These are phyloP conservation scores for Mormyrops boulengeri DNA, from an alignment of 2,797 vertebrate species.

Conservation along the genomic window DNA sequence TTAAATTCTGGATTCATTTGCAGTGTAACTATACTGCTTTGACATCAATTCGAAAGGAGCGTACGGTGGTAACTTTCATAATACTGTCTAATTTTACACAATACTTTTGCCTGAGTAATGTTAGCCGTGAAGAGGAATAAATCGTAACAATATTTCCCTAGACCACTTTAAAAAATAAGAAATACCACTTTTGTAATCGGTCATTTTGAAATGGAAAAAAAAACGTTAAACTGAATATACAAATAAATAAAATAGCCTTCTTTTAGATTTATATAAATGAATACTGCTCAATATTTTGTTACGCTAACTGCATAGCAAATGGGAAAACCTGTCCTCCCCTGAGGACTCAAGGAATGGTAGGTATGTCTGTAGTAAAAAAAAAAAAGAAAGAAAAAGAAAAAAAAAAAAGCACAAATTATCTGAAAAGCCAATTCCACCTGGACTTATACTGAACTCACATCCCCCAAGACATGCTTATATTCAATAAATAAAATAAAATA, in stretches of 20 bases:
- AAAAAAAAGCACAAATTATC: conserved; percentile 29
- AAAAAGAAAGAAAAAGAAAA: conserved; percentile 18
- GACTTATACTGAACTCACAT: conserved; percentile 40
- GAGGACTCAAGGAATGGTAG: conserved; percentile 53
- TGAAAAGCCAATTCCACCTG: conserved; percentile 38
- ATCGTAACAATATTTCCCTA: conserved; percentile 31
- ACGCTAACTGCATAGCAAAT: conserved; percentile 66
- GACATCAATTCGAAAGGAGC: conserved; percentile 61
- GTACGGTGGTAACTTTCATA: conserved; percentile 57
- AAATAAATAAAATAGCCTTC: conserved; percentile 42
- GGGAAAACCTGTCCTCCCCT: conserved; percentile 55
- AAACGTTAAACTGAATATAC: conserved; percentile 32
- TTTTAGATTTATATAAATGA: conserved; percentile 40
- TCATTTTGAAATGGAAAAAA: conserved; percentile 55
- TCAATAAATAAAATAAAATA: conserved; percentile 69
- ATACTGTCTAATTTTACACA: conserved; percentile 59
- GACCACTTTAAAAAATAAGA: conserved; percentile 4
- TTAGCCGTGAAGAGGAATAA: conserved; percentile 54
- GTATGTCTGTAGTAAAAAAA: conserved; percentile 48
- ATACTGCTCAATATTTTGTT: conserved; percentile 60
- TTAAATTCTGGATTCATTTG: conserved; percentile 58
- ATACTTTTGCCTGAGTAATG: conserved; percentile 65
- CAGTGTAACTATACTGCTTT: conserved; percentile 58
- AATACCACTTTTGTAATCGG: conserved; percentile 59
- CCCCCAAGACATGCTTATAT: conserved; percentile 55